Conservation (phyloP, 2,888 invertebrate genomes). For the Drosophila macrothrix region DNA sequence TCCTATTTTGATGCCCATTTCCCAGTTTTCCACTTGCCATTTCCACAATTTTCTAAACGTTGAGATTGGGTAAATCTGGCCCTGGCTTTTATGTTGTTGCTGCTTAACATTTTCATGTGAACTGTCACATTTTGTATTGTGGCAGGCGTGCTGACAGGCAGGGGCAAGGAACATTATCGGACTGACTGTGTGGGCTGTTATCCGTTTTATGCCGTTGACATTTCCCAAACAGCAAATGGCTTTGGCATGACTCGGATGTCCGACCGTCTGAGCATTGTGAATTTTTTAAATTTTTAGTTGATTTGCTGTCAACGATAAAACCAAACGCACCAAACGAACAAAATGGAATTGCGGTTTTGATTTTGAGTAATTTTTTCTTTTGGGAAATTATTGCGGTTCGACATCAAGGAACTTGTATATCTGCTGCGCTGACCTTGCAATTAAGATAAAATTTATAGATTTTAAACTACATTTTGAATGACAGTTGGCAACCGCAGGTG, state of each 20-base stretch:
- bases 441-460: constrained; percentile 24
- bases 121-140: constrained; percentile 71
- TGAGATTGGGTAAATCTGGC: constrained; percentile 72
- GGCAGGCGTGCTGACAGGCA: not conserved
- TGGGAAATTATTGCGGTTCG: constrained; percentile 30
- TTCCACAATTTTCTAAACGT: constrained; percentile 29
- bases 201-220: constrained; percentile 74
- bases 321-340: constrained; percentile 15
- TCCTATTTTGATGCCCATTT: constrained; percentile 33
- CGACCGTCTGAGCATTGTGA: constrained; percentile 22
- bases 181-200: constrained; percentile 51
- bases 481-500: constrained; percentile 8
- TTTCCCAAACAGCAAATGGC: constrained; percentile 70
- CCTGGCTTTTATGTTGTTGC: constrained; percentile 58
- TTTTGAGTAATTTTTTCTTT: constrained; percentile 38
- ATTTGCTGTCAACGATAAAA: constrained; percentile 41
- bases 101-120: constrained; percentile 63
- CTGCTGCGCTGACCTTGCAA: constrained; percentile 31
- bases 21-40: constrained; percentile 6
- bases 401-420: not conserved
- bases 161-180: not conserved
- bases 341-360: constrained; percentile 54
- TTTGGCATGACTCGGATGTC: constrained; percentile 49
- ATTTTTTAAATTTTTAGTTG: constrained; percentile 50
- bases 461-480: constrained; percentile 16